These are phyloP conservation scores for Marasmarcha lunaedactyla DNA, from an alignment of 2,888 invertebrate species.

Conservation along the genomic window DNA sequence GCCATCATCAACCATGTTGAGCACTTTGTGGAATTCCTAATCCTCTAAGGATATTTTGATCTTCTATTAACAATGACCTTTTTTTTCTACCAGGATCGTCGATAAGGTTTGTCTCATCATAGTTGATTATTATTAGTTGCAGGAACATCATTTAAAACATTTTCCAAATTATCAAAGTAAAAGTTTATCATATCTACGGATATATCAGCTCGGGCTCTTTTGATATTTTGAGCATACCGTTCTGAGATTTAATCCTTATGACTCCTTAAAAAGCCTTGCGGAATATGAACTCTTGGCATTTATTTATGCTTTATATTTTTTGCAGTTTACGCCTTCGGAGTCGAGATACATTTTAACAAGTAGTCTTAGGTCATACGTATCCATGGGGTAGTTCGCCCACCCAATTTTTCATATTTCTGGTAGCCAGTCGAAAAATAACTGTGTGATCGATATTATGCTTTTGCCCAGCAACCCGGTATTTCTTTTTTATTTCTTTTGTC, in stretches of 20 bases:
- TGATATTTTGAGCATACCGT: conserved; percentile 11
- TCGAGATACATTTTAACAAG: conserved; percentile 5
- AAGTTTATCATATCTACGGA: conserved; percentile 8
- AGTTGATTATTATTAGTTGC: conserved; percentile 13
- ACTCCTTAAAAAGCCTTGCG: conserved; percentile 6
- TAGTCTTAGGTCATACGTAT: conserved; percentile 4
- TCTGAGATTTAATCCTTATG: conserved; percentile 6
- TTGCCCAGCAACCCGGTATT: conserved; percentile 1
- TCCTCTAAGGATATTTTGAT: conserved; percentile 10
- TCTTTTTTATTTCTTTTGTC: conserved; percentile 3
- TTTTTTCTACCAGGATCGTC: conserved; percentile 13
- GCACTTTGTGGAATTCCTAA: conserved; percentile 10
- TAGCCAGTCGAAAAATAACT: conserved; percentile 3
- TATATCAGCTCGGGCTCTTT: conserved; percentile 12
- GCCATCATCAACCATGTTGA: conserved; percentile 13
- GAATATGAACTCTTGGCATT: conserved; percentile 8
- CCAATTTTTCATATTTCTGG: conserved; percentile 4
- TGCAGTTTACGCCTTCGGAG: conserved; percentile 2
- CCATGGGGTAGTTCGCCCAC: conserved; percentile 5
- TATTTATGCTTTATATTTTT: conserved; percentile 7
- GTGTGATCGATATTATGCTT: conserved; percentile 6
- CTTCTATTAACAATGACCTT: conserved; percentile 13
- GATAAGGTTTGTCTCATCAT: conserved; percentile 15
- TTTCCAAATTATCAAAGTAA: conserved; percentile 9
- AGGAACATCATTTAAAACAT: conserved; percentile 8